Evolutionary conservation across 2,888 invertebrate species (phyloP), one percentile per base, ranked within the genome.

Genomic region (Muscina levida): DNA sequence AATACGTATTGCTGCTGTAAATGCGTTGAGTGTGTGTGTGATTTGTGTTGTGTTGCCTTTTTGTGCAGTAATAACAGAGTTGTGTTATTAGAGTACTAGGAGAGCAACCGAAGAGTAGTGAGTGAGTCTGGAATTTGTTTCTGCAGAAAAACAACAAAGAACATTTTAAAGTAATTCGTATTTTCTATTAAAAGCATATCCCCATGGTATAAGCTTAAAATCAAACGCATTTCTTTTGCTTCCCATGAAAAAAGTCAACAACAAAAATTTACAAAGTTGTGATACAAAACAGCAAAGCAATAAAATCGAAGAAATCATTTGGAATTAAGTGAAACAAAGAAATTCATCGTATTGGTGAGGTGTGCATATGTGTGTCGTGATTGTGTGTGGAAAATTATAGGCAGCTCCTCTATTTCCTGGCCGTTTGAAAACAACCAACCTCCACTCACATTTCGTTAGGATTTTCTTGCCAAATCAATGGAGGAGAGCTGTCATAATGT

Each of bases 101-200:
- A 68, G 57, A 76, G 59, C 73, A 76, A 31, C 31, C 31, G 8
- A 31, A 31, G 31, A 31, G 31, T 31, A 31, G 79, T 77, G 73
- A 79, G 67, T 74, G 77, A 81, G 71, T 74, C 71, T 71, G 73
- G 68, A 74, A 67, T 57, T 65, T 53, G 46, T 44, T 53, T 26
- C 62, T 57, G 17, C 44, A 42, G 57, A 59, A 62, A 66, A 42
- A 53, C 8, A 77, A 81, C 71, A 74, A 81, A 81, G 72, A 72
- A 77, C 62, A 42, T 10, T 48, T 42, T 24, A 70, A 65, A 71
- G n/a, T n/a, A n/a, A n/a, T n/a, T n/a, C n/a, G n/a, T n/a, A n/a
- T n/a, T n/a, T n/a, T n/a, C n/a, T n/a, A n/a, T n/a, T n/a, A n/a
- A n/a, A n/a, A n/a, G n/a, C n/a, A n/a, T n/a, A n/a, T n/a, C n/a